Evolutionary conservation across 2,888 invertebrate genomes (phyloP).

Genomic region (Caenorhabditis sp.): DNA sequence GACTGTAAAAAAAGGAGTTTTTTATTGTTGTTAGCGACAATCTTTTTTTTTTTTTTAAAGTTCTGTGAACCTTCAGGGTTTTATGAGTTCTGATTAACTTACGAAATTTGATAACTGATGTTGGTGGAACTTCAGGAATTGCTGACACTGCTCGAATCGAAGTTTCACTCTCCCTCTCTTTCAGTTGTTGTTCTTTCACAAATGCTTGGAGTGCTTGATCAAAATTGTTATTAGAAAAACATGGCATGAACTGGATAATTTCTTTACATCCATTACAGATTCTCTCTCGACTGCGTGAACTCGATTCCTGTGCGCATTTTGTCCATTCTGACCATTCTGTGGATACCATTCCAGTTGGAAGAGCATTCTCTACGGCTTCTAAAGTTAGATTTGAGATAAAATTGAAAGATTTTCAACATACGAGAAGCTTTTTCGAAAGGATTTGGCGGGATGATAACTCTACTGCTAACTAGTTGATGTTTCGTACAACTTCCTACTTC

Average conservation of each 20-base stretch:
- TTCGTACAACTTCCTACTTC: conserved; percentile 30
- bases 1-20: conserved; percentile 11
- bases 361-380: neutral
- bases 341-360: neutral
- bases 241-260: conserved; percentile 44
- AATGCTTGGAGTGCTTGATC: conserved; percentile 45
- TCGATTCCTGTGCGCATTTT: conserved; percentile 46
- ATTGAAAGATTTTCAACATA: neutral
- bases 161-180: conserved; percentile 9
- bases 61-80: too few species aligned
- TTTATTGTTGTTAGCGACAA: neutral
- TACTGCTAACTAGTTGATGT: conserved; percentile 6
- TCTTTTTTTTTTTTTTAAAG: neutral
- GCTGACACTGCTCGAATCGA: neutral
- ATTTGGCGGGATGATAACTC: conserved; percentile 26
- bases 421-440: conserved; percentile 25
- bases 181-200: conserved; percentile 42
- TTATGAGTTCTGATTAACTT: too few species aligned
- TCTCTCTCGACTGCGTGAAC: conserved; percentile 47
- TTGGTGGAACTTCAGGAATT: neutral
- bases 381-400: neutral
- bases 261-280: conserved; percentile 56
- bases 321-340: conserved; percentile 61
- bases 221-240: conserved; percentile 46
- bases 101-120: conserved; percentile 38